A percentile compares a stretch with the other conserved stretches of the same genome.
Evolutionary conservation across 2,888 invertebrate species (phyloP).

Genomic region (Alcis repandata): DNA sequence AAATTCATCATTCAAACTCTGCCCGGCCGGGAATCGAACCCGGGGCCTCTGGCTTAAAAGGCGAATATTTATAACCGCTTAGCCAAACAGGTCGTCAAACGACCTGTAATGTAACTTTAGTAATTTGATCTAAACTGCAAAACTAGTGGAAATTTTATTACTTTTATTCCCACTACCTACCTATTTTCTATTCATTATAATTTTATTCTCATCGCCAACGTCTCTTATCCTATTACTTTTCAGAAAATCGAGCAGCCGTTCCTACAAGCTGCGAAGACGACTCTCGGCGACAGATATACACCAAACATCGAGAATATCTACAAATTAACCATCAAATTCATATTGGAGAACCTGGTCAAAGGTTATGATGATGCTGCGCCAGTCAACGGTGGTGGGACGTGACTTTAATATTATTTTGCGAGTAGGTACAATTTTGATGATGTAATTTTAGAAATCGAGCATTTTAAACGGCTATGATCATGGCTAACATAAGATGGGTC

Average conservation of each 20-base stretch:
- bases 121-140: too few species aligned
- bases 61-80: too few species aligned
- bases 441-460: neutral
- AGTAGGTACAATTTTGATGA: neutral
- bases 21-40: too few species aligned
- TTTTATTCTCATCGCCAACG: neutral
- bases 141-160: too few species aligned
- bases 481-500: neutral
- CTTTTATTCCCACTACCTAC: too few species aligned
- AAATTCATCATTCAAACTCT: too few species aligned
- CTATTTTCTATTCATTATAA: too few species aligned
- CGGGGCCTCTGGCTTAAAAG: too few species aligned
- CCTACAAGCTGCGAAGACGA: constrained; percentile 93
- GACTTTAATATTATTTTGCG: constrained; percentile 37
- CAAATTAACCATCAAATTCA: constrained; percentile 94
- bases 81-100: too few species aligned
- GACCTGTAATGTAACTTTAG: too few species aligned
- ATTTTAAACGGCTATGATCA: neutral
- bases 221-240: constrained; percentile 52
- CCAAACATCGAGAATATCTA: constrained; percentile 96
- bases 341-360: constrained; percentile 93
- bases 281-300: constrained; percentile 95
- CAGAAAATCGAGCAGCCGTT: constrained; percentile 97
- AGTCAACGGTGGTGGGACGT: constrained; percentile 59
- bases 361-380: constrained; percentile 88